Evolutionary conservation across 2,888 invertebrate genomes (phyloP), one percentile per base, ranked within the genome.

Genomic region (Melanophora roralis): DNA sequence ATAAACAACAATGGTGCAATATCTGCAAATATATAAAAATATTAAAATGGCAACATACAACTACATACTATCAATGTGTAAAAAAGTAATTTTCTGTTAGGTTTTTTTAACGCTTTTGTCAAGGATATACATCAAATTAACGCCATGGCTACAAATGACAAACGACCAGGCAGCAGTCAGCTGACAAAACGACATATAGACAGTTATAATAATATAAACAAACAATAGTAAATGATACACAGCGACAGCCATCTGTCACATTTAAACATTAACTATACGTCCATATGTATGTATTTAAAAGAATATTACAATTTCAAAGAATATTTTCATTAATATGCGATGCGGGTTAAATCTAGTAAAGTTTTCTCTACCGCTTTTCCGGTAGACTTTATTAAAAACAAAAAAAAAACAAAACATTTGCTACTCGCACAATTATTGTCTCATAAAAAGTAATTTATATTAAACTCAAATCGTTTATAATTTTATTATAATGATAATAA

Each of bases 371-470:
- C 11, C 21, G 1, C 45, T 36, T 45, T 23, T 43, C 43, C 43
- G 23, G 32, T 8, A 47, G 51, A 8, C 32, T n/a, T 21, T 36
- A 23, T 32, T 21, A 36, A 36, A 11, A n/a, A 40, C 12, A 12
- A 12, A 49, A 53, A 34, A 43, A 45, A 55, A 55, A 60, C 32
- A 60, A 32, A 40, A 14, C 64, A 57, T 14, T 53, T 73, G 68
- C 67, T 71, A 64, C 71, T 78, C 27, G 67, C 40, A 83, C 83
- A 85, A 85, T 85, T 85, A 85, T 83, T 84, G 85, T 84, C 84
- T 84, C 83, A 85, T 86, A 85, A 86, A 86, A 85, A 84, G 82
- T 85, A 84, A 86, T 86, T 85, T 86, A 86, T 85, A 86, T 86
- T 85, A 82, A 85, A 85, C 85, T 85, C 85, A 84, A 86, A 84